Percentiles rank a stretch among this genome's conserved stretches.
These are phyloP conservation scores for Hoplostethus atlanticus DNA, from an alignment of 2,797 vertebrate genomes.

Conservation along the genomic window DNA sequence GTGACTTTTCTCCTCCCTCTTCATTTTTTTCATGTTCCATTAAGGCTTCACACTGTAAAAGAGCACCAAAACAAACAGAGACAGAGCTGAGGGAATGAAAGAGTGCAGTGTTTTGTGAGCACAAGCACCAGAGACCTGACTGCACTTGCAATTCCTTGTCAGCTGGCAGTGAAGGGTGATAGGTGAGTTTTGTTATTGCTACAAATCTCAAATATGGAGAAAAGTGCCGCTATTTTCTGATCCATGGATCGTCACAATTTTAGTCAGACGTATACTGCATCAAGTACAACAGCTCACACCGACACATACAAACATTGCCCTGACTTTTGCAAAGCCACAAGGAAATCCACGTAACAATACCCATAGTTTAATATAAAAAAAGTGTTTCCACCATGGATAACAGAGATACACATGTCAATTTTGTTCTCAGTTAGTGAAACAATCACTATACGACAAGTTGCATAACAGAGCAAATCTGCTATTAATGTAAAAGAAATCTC, in stretches of 20 bases:
- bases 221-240: conserved; percentile 21
- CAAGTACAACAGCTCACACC: conserved; percentile 50
- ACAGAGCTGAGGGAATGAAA: conserved; percentile 69
- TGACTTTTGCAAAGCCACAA: conserved; percentile 46
- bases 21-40: conserved; percentile 62
- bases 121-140: conserved; percentile 39
- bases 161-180: conserved; percentile 48
- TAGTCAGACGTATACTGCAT: conserved; percentile 41
- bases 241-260: conserved; percentile 18
- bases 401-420: conserved; percentile 42
- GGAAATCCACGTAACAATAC: conserved; percentile 53
- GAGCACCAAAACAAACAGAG: conserved; percentile 76
- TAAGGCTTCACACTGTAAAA: conserved; percentile 64
- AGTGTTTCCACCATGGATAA: conserved; percentile 45
- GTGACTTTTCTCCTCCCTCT: conserved; percentile 46
- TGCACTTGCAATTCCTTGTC: conserved; percentile 53
- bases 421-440: conserved; percentile 68
- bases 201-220: conserved; percentile 7
- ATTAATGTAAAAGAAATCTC: conserved; percentile 77
- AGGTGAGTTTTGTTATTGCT: conserved; percentile 40
- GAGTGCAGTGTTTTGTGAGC: conserved; percentile 66
- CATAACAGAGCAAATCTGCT: conserved; percentile 77
- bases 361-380: conserved; percentile 56
- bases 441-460: conserved; percentile 73
- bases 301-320: conserved; percentile 26